A percentile compares a stretch with the other conserved stretches of the same genome.
Evolutionary conservation across 2,113 vertebrate genomes (phyloP).

Genomic region (Eclectus roratus): DNA sequence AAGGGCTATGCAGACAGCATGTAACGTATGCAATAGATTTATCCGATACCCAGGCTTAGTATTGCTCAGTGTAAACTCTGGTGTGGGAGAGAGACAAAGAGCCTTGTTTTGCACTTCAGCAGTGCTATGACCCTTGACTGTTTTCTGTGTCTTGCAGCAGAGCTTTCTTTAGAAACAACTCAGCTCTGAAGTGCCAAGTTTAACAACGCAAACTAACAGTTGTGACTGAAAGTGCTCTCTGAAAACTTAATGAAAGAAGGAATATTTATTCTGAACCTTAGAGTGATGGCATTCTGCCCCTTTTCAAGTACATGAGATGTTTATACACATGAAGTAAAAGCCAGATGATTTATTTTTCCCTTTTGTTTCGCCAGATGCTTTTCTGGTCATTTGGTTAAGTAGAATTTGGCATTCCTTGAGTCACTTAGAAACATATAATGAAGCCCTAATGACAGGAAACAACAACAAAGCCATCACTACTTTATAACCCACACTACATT

Average conservation of each 20-base stretch:
- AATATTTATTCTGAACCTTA: neutral
- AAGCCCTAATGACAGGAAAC: neutral
- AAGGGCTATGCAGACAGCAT: neutral
- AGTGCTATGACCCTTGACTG: neutral
- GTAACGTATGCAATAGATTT: neutral
- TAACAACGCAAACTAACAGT: neutral
- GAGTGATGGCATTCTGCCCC: neutral
- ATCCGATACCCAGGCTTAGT: neutral
- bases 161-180: neutral
- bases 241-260: neutral
- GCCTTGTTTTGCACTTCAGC: neutral
- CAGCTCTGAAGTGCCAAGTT: neutral
- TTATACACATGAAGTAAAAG: neutral
- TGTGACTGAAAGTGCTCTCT: neutral
- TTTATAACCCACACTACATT: neutral
- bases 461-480: neutral
- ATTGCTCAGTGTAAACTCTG: neutral
- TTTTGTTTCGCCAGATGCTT: neutral
- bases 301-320: neutral
- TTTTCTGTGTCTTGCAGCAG: neutral
- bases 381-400: neutral
- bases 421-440: neutral
- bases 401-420: neutral
- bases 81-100: neutral
- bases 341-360: neutral